Evolutionary conservation across 2,797 vertebrate genomes (phyloP), one percentile per base, ranked within the genome.

Genomic region (Gambusia yucatana): DNA sequence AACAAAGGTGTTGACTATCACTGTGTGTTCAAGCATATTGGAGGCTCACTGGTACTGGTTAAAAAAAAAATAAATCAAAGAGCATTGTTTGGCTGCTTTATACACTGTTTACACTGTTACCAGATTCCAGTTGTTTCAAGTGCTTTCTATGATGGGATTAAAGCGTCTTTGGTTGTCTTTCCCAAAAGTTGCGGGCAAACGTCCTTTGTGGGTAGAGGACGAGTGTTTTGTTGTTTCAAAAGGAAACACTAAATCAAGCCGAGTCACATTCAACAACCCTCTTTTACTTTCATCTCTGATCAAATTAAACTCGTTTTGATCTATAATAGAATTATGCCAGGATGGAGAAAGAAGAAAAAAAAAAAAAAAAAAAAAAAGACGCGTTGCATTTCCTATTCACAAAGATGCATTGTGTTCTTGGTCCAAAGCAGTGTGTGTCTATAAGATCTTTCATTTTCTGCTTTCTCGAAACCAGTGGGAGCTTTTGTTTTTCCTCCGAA

Each of bases 401-500:
- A 72, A 81, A 75, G 50, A 82, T 72, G 25, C 43, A 75, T 80
- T 17, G 2, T 77, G 65, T 79, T 75, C 79, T 47, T 63, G 17
- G 46, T 67, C 76, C 72, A 47, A 59, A 73, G 76, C 70, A 41
- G 77, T 76, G 55, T 84, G 72, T 85, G 69, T 43, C 80, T 67
- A 84, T 67, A 3, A 46, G 71, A 50, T 80, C 16, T 36, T 63
- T 67, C 77, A 67, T 79, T 75, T 78, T 82, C 81, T 82, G 81
- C 70, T 76, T 77, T 77, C 76, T 79, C 76, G 25, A 44, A 78
- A 86, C 75, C 80, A 83, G 78, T 82, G 59, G 79, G 67, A 84
- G 80, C 46, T 47, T 84, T 86, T 87, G 80, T 89, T 86, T 85
- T 87, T 70, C 67, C 43, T 77, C 81, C 48, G 25, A 90, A 77